Conservation (phyloP, 2,888 invertebrate genomes). For the Eupithecia tripunctaria region DNA sequence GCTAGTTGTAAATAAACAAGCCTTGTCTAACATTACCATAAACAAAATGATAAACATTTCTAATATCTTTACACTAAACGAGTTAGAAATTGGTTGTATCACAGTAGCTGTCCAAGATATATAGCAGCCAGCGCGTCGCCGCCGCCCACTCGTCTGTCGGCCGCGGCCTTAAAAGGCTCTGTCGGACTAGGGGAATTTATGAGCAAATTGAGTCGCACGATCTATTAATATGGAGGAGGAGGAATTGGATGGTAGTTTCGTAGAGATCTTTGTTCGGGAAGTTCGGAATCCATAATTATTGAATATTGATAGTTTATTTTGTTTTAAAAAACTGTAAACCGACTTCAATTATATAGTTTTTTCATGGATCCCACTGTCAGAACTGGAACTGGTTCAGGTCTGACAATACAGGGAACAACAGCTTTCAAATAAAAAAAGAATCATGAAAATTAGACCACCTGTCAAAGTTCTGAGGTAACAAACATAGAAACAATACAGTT, state of each 20-base stretch:
- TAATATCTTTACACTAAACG: constrained; percentile 32
- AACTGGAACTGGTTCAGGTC: too few relatives aligned
- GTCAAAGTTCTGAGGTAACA: too few relatives aligned
- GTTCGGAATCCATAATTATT: not conserved
- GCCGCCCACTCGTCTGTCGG: constrained; percentile 45
- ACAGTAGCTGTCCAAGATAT: constrained; percentile 35
- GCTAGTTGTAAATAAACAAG: too few relatives aligned
- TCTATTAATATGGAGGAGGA: constrained; percentile 13
- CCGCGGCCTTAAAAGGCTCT: constrained; percentile 41
- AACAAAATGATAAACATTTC: constrained; percentile 30
- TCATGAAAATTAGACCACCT: too few relatives aligned
- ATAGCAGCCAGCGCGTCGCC: constrained; percentile 47
- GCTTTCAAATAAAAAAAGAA: too few relatives aligned
- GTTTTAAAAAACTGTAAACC: too few relatives aligned
- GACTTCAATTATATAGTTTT: too few relatives aligned
- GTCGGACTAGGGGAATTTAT: constrained; percentile 26
- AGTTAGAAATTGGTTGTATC: constrained; percentile 35
- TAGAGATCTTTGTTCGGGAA: not conserved
- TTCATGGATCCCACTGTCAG: too few relatives aligned
- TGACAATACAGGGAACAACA: too few relatives aligned
- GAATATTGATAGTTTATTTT: too few relatives aligned
- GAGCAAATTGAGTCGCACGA: constrained; percentile 34
- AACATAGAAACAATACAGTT: too few relatives aligned
- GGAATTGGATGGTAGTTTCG: constrained; percentile 3
- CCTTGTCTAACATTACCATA: constrained; percentile 11